phyloP scores from a whole-genome alignment of 2,888 invertebrate genomes.

The Kryphioiulus occultus region DNA sequence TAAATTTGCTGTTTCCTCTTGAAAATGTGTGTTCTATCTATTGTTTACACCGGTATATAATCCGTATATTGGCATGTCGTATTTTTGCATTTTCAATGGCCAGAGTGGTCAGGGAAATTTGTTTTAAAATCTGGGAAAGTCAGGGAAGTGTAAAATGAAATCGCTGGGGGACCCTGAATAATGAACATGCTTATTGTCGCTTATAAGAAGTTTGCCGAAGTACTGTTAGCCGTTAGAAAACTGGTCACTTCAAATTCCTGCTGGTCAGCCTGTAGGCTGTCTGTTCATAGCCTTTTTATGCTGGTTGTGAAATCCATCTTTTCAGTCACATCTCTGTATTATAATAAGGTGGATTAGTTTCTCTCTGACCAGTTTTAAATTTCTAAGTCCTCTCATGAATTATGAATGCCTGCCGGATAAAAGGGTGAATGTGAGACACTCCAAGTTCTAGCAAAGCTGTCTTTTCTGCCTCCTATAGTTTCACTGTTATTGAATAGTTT shows the following conservation, averaged over 20 bases:
- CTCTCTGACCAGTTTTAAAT: constrained; percentile 29
- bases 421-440: not conserved
- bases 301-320: not conserved
- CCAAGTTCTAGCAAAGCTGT: not conserved
- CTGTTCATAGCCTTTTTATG: not conserved
- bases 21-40: too few species aligned
- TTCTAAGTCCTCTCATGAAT: constrained; percentile 11
- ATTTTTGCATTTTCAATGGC: too few species aligned
- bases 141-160: too few species aligned
- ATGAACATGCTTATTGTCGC: too few species aligned
- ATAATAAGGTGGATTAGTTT: not conserved
- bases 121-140: too few species aligned
- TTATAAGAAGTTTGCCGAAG: too few species aligned
- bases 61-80: too few species aligned
- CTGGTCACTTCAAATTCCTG: not conserved
- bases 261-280: not conserved
- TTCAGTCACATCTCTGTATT: not conserved
- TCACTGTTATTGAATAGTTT: not conserved
- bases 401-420: not conserved
- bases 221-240: not conserved
- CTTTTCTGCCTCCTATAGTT: not conserved
- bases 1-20: too few species aligned
- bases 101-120: too few species aligned
- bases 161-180: too few species aligned
- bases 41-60: too few species aligned